Percentiles rank a stretch among this genome's conserved stretches.
phyloP scores from a whole-genome alignment of 1,140 invertebrate genomes.

The Aradophagus sp. region DNA sequence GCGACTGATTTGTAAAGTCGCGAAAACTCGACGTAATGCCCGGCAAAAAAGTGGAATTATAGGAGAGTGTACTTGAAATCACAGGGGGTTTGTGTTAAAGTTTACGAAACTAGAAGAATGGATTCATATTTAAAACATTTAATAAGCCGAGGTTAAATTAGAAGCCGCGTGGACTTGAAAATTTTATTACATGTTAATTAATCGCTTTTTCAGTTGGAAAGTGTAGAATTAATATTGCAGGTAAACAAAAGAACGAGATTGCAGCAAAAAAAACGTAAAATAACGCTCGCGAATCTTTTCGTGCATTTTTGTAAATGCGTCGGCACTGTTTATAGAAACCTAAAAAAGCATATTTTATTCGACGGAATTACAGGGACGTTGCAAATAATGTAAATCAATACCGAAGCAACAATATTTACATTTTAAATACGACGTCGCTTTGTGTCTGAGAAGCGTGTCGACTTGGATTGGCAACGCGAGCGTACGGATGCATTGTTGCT shows the following conservation, averaged over 20 bases:
- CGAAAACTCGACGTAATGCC: too few relatives aligned
- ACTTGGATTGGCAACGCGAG: constrained; percentile 12
- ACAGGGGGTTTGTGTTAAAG: too few relatives aligned
- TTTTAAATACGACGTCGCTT: constrained; percentile 18
- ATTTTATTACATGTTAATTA: constrained; percentile 12
- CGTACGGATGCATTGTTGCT: constrained; percentile 1
- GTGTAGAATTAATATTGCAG: constrained; percentile 2
- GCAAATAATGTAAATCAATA: constrained; percentile 26
- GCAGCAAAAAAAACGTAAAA: neutral
- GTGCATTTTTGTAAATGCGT: neutral
- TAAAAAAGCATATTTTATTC: constrained; percentile 13
- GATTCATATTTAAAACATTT: too few relatives aligned
- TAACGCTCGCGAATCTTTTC: too few relatives aligned
- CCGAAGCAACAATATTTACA: constrained; percentile 30
- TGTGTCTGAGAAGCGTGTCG: constrained; percentile 21
- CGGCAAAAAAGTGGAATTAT: too few relatives aligned
- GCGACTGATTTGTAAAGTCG: too few relatives aligned
- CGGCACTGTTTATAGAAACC: neutral
- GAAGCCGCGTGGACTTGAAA: too few relatives aligned
- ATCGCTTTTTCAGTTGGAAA: neutral
- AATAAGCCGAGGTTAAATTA: too few relatives aligned
- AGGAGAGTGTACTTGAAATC: too few relatives aligned
- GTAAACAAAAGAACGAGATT: neutral
- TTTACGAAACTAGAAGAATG: too few relatives aligned
- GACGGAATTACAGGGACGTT: constrained; percentile 3